Conservation (phyloP, 35 echinoderm and acorn worm species). For the Ophiothrix spiculata region DNA sequence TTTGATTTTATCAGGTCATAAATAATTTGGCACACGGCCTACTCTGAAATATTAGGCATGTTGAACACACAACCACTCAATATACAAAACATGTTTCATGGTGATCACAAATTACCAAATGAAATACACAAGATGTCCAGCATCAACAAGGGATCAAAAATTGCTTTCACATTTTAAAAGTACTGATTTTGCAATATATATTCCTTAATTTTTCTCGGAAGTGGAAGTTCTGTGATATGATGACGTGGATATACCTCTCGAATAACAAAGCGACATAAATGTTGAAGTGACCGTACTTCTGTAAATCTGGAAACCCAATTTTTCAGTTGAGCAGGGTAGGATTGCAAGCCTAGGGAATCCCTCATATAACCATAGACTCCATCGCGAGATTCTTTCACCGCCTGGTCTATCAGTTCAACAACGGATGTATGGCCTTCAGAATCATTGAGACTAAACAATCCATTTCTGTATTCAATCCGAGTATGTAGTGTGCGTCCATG, state of each 20-base stretch:
- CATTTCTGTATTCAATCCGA: constrained; percentile 83
- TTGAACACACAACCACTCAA: too few relatives aligned
- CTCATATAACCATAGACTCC: constrained; percentile 92
- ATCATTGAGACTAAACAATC: constrained; percentile 91
- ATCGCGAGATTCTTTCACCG: constrained; percentile 75
- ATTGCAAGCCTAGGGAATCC: constrained; percentile 71
- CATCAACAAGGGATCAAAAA: too few relatives aligned
- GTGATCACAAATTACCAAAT: too few relatives aligned
- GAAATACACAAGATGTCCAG: too few relatives aligned
- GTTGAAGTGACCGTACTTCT: constrained; percentile 82
- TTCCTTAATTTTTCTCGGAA: constrained; percentile 87
- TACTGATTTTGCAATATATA: constrained; percentile 98
- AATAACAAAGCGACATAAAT: constrained; percentile 94
- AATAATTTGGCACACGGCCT: too few relatives aligned
- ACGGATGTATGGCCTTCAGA: constrained; percentile 87
- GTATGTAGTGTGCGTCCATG: constrained; percentile 92
- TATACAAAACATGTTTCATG: too few relatives aligned
- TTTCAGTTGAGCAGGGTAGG: constrained; percentile 85
- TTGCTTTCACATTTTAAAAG: constrained; percentile 24
- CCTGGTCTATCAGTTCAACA: constrained; percentile 77
- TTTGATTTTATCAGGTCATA: too few relatives aligned
- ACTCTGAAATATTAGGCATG: too few relatives aligned
- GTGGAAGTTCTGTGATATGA: constrained; percentile 75
- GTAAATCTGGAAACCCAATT: constrained; percentile 84
- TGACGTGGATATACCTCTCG: constrained; percentile 83